Base-by-base conservation (phyloP, 2,888 invertebrate species). In the Microplitis deprimator region DNA sequence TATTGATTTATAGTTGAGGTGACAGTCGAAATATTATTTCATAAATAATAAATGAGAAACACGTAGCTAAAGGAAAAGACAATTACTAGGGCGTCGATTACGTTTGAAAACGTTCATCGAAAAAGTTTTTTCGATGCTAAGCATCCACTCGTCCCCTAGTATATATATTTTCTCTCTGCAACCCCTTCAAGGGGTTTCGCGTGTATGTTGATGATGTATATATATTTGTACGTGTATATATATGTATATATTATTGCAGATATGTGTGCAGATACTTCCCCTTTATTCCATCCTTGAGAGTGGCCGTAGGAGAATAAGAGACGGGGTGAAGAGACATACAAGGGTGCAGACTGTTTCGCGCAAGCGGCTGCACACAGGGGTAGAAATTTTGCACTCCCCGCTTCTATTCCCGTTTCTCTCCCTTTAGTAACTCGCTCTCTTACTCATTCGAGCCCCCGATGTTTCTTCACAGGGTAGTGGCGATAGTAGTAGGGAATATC, bases 271-370 rank as follows among this genome's bases (percentile, higher is more conserved):
- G 50, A 13, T 68, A 10, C 65, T 50, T 41, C 65, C 69, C 69
- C 65, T 29, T 50, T 38, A 62, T 73, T 70, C 61, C 73, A 71
- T 70, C 76, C 74, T 73, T 71, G 40, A 17, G 74, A 76, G 75
- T 59, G 60, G 68, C 75, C 64, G 70, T 17, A 8, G 77, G 75
- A 75, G 81, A 17, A 38, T n/a, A 38, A 61, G 61, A 39, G 61
- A 38, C n/a, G 62, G 17, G n/a, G 62, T 29, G 29, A 76, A 75
- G 70, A 77, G 75, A 20, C 29, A 62, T 20, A 79, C 81, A 82
- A 83, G 81, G 83, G 81, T 81, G 80, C 78, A 81, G 84, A 85
- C 85, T 83, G 85, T 84, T 83, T 83, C 83, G 85, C 83, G 81
- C 84, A 80, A 69, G 70, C 79, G 78, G 71, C 65, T 73, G 78